Evolutionary conservation across 2,113 vertebrate species (phyloP).

Genomic region (Machaerirhynchus nigripectus): DNA sequence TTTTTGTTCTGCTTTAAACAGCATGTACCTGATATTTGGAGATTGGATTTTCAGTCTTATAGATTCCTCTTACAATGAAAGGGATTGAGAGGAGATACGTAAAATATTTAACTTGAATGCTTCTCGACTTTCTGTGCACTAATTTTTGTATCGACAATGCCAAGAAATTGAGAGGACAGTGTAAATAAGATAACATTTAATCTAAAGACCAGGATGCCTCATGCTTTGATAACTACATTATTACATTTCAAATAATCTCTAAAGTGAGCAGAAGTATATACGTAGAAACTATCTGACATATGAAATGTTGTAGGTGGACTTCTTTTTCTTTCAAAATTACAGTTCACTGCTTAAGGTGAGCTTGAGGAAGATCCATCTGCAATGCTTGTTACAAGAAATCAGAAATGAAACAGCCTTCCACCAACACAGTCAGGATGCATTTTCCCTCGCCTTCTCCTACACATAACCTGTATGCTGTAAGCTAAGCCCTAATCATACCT

Average conservation of each 20-base stretch:
- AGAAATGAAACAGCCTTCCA: not conserved
- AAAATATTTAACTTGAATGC: not conserved
- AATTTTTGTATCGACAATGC: not conserved
- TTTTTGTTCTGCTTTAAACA: not conserved
- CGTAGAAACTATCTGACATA: not conserved
- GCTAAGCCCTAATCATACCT: not conserved
- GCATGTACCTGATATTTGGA: not conserved
- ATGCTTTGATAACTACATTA: not conserved
- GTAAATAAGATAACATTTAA: not conserved
- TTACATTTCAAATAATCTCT: not conserved
- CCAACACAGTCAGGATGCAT: not conserved
- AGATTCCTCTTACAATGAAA: not conserved
- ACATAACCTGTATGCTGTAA: not conserved
- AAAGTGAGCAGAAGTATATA: not conserved
- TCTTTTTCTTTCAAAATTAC: conserved; percentile 17
- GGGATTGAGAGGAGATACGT: not conserved
- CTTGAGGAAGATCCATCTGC: not conserved
- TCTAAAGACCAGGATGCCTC: not conserved
- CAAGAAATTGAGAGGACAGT: not conserved
- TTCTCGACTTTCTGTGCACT: not conserved
- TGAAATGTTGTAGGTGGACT: conserved; percentile 14
- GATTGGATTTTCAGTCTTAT: not conserved
- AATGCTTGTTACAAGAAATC: not conserved
- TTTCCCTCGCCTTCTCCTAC: not conserved
- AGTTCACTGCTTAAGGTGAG: not conserved